Base-by-base conservation (phyloP, 2,113 vertebrate species). In the Baryphthengus martii region DNA sequence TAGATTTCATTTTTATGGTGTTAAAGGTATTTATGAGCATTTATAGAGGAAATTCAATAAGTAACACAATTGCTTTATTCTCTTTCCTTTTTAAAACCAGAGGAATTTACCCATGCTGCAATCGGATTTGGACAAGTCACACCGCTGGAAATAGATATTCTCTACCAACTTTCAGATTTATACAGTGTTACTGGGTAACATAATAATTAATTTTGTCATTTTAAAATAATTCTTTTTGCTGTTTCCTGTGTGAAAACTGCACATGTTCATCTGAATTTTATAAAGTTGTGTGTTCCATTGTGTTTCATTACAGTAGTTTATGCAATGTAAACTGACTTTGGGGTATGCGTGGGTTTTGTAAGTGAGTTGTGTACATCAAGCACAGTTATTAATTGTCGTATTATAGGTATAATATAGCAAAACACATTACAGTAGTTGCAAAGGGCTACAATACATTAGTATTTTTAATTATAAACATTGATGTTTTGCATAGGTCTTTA, bases 91-190 rank as follows among this genome's bases (percentile, higher is more conserved):
- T 96, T 92, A 75, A 94, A 96, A 96, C 37, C 96, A 99, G 99
- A 99, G 98, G 99, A 99, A 97, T 99, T 99, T 98, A 98, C 99
- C 85, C 98, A 99, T 89, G 98, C 97, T 91, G 99, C 99, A 70
- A 99, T 99, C 97, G 99, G 98, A 97, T 99, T 99, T 97, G 99
- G 99, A 96, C 99, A 99, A 98, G 98, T 99, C 90, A 99, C 99
- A 66, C 99, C 99, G 5, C 94, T 99, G 98, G 99, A 99, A 98
- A 98, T 99, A 77, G 98, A 99, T 98, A 99, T 99, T 95, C 97
- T 99, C 17, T 99, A 98, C 96, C 99, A 99, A 84, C 98, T 99
- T 18, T 96, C 98, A 58, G 98, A 99, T 77, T 98, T 99, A 85
- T 98, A 99, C 97, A 98, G 98, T 88, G 99, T 98, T 93, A 98